These are phyloP conservation scores for Pterobdella sp. DNA, from an alignment of 2,888 invertebrate species.

Conservation along the genomic window DNA sequence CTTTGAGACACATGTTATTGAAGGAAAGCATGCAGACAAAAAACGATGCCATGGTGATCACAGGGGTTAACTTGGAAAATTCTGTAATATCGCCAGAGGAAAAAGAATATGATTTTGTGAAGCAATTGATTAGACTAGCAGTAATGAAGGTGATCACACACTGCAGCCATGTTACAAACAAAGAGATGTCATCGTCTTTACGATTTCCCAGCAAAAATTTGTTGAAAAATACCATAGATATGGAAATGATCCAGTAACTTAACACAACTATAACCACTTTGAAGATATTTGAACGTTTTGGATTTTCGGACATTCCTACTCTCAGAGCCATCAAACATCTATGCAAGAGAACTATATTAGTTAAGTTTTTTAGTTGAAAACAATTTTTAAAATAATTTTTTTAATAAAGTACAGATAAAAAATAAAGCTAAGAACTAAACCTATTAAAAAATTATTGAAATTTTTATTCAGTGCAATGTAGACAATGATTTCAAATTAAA, in stretches of 20 bases:
- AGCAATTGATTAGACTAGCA: constrained; percentile 33
- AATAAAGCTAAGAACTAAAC: no score
- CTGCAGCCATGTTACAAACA: constrained; percentile 50
- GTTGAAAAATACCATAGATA: constrained; percentile 87
- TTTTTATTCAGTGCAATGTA: no score
- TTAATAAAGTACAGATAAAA: no score
- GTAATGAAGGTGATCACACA: constrained; percentile 43
- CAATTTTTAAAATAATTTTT: no score
- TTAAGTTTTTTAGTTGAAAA: no score
- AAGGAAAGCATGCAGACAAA: constrained; percentile 46
- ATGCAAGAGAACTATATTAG: no score
- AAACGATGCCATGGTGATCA: constrained; percentile 43
- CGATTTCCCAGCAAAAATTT: constrained; percentile 67
- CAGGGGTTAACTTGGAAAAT: constrained; percentile 25
- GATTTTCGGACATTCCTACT: no score
- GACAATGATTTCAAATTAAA: no score
- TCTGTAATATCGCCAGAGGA: neutral
- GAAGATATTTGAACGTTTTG: no score
- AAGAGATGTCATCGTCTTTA: constrained; percentile 42
- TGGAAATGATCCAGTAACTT: constrained; percentile 70
- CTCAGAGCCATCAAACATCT: no score
- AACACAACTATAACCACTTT: constrained; percentile 37
- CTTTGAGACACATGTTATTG: constrained; percentile 50
- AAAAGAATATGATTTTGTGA: neutral
- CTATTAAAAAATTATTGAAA: no score